A percentile compares a stretch with the other conserved stretches of the same genome.
Evolutionary conservation across 2,888 invertebrate species (phyloP).

Genomic region (Tetrapedia diversipes): DNA sequence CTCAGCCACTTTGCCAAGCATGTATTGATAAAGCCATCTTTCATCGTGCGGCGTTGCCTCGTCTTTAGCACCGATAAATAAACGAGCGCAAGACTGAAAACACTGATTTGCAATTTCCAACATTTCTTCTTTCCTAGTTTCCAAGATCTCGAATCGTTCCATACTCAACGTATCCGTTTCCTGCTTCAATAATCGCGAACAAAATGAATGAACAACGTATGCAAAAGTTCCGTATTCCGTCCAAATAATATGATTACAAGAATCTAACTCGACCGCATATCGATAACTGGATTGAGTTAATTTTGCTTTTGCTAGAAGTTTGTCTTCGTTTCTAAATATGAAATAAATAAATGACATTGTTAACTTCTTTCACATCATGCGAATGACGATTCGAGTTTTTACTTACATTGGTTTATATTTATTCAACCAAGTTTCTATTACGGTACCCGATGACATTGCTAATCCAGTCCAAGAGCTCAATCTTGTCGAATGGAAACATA

Average conservation of each 20-base stretch:
- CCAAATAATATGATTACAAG: conserved; percentile 90
- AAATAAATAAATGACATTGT: not conserved
- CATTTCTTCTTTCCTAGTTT: conserved; percentile 91
- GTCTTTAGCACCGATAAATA: conserved; percentile 85
- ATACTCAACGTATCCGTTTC: conserved; percentile 90
- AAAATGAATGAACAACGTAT: conserved; percentile 95
- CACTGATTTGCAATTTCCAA: conserved; percentile 90
- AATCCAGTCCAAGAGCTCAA: conserved; percentile 97
- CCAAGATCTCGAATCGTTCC: conserved; percentile 89
- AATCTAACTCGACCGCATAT: conserved; percentile 90
- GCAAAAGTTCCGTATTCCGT: conserved; percentile 96
- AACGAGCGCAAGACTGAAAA: conserved; percentile 88
- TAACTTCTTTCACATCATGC: not conserved
- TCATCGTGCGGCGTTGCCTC: conserved; percentile 89
- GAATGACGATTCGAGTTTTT: conserved; percentile 59
- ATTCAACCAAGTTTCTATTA: conserved; percentile 91
- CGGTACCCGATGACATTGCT: conserved; percentile 90
- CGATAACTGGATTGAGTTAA: conserved; percentile 92
- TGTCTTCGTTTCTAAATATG: conserved; percentile 83
- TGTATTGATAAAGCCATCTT: conserved; percentile 96
- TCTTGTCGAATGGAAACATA: conserved; percentile 90
- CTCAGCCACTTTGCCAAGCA: conserved; percentile 97
- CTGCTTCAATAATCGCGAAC: conserved; percentile 92
- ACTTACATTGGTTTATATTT: conserved; percentile 87
- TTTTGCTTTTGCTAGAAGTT: conserved; percentile 88